A percentile compares a stretch with the other conserved stretches of the same genome.
phyloP scores from a whole-genome alignment of 2,888 invertebrate species.

The Eupelmus urozonus region DNA sequence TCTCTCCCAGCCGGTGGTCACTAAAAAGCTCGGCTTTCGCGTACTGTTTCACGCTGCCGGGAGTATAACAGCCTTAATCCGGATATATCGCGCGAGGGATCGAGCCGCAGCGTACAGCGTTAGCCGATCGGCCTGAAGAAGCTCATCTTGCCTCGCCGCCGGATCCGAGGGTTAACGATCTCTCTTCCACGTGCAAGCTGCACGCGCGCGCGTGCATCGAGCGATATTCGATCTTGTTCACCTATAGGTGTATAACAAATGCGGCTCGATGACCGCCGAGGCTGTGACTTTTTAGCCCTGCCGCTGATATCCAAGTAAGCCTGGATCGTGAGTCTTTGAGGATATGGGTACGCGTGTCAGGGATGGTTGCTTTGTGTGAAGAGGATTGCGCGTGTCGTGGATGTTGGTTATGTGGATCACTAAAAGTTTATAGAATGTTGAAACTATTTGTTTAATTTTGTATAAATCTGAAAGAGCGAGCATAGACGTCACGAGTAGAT shows the following conservation, averaged over 20 bases:
- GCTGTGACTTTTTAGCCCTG: not conserved
- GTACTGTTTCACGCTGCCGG: conserved; percentile 27
- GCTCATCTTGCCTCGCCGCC: conserved; percentile 41
- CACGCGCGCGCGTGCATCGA: not conserved
- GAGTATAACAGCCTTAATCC: conserved; percentile 55
- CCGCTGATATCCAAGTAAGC: too few relatives aligned
- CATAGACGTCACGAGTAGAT: too few relatives aligned
- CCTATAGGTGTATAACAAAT: too few relatives aligned
- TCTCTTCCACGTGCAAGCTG: not conserved
- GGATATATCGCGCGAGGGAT: conserved; percentile 38
- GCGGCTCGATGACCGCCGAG: conserved; percentile 31
- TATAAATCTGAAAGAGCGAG: too few relatives aligned
- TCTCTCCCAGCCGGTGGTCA: too few relatives aligned
- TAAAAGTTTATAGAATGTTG: too few relatives aligned
- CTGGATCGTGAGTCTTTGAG: too few relatives aligned
- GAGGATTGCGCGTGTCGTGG: too few relatives aligned
- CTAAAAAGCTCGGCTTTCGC: conserved; percentile 57
- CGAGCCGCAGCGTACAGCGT: conserved; percentile 15
- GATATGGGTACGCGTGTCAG: too few relatives aligned
- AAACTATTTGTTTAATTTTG: too few relatives aligned
- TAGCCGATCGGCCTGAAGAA: conserved; percentile 35
- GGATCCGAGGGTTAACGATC: conserved; percentile 55
- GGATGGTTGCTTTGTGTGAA: too few relatives aligned
- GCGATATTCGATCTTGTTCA: conserved; percentile 45
- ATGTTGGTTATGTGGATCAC: too few relatives aligned